Conservation (phyloP, 2,888 invertebrate species). For the Dugesia japonica region DNA sequence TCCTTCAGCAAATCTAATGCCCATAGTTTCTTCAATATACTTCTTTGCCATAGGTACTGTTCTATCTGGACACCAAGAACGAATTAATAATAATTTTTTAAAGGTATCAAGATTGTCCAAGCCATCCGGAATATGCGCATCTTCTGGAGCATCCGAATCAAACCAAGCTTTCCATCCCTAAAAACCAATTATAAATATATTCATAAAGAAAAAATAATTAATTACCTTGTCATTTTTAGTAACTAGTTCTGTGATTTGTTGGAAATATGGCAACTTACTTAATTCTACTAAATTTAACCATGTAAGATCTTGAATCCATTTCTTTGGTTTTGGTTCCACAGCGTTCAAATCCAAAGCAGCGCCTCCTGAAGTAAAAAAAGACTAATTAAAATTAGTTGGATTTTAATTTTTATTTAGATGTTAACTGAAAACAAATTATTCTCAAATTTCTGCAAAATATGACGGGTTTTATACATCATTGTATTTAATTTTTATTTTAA, state of each 20-base stretch:
- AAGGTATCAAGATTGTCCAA: constrained; percentile 42
- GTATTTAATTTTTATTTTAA: neutral
- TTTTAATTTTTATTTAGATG: too few relatives aligned
- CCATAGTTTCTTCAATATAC: constrained; percentile 47
- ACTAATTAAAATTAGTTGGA: too few relatives aligned
- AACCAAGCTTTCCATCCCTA: constrained; percentile 49
- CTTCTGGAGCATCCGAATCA: constrained; percentile 48
- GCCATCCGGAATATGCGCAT: constrained; percentile 45
- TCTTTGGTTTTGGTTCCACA: constrained; percentile 48
- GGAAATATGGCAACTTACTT: constrained; percentile 45
- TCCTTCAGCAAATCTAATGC: constrained; percentile 59
- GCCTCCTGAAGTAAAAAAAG: constrained; percentile 47
- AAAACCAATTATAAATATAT: neutral
- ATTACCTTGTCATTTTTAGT: constrained; percentile 46
- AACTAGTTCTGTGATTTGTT: constrained; percentile 46
- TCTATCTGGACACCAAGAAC: constrained; percentile 47
- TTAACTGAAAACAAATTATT: too few relatives aligned
- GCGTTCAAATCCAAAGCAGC: constrained; percentile 48
- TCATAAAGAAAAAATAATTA: too few relatives aligned
- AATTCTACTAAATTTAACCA: constrained; percentile 49
- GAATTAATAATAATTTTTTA: constrained; percentile 45
- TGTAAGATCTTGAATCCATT: constrained; percentile 49
- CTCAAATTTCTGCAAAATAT: too few relatives aligned
- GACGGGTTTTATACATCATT: neutral
- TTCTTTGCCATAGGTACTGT: constrained; percentile 47